phyloP scores from a whole-genome alignment of 2,888 invertebrate species.

The Lasioglossum lativentre region DNA sequence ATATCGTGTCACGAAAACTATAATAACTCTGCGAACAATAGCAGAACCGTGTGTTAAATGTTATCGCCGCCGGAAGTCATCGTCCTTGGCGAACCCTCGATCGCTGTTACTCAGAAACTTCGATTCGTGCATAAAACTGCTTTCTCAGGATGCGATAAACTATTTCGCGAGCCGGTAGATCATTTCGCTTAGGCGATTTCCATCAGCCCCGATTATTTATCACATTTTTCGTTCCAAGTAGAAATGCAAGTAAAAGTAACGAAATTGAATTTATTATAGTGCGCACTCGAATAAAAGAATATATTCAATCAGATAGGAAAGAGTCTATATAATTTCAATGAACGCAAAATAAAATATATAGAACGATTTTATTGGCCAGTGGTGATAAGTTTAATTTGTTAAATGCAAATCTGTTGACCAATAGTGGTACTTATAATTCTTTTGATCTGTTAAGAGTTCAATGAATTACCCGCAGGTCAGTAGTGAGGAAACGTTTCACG shows the following conservation, averaged over 20 bases:
- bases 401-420: too few species aligned
- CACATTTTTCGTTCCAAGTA: neutral
- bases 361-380: too few species aligned
- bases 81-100: constrained; percentile 1
- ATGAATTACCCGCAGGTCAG: neutral
- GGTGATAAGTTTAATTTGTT: too few species aligned
- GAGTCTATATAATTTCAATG: too few species aligned
- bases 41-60: neutral
- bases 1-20: constrained; percentile 25
- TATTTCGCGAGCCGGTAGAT: neutral
- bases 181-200: neutral
- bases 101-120: neutral
- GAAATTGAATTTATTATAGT: too few species aligned
- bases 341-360: too few species aligned
- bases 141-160: neutral
- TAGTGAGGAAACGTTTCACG: neutral
- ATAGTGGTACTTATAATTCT: too few species aligned
- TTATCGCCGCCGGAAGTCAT: constrained; percentile 11
- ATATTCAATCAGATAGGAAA: too few species aligned
- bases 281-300: too few species aligned
- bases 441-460: too few species aligned
- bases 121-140: neutral
- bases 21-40: constrained; percentile 11
- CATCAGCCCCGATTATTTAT: neutral
- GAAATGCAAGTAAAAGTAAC: neutral